These are phyloP conservation scores for Drosophila merina DNA, from an alignment of 2,888 invertebrate species.

Conservation along the genomic window DNA sequence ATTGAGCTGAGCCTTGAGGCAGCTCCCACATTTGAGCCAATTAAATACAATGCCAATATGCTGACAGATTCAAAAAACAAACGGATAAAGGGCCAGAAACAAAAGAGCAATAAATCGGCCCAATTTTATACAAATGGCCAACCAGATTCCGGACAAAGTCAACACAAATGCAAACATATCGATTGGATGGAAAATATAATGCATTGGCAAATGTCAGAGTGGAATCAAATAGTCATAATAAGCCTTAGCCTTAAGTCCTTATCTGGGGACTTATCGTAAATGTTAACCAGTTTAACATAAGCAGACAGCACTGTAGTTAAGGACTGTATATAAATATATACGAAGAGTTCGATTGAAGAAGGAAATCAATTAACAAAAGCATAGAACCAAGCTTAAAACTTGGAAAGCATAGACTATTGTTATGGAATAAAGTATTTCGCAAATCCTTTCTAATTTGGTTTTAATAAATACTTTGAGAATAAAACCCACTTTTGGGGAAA, in stretches of 20 bases:
- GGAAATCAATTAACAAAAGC: slow-evolving; percentile 23
- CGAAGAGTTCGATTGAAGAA: slow-evolving; percentile 30
- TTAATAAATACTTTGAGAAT: no score
- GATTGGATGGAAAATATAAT: no score
- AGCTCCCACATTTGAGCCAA: slow-evolving; percentile 33
- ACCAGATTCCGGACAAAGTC: slow-evolving; percentile 24
- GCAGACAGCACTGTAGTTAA: slow-evolving; percentile 10
- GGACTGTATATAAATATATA: background rate
- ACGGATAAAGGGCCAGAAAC: slow-evolving; percentile 6
- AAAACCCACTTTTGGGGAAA: background rate
- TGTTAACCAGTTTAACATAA: background rate
- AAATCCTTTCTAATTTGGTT: no score
- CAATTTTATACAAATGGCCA: slow-evolving; percentile 8
- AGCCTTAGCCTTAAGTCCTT: no score
- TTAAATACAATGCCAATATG: slow-evolving; percentile 39
- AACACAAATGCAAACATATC: slow-evolving; percentile 27
- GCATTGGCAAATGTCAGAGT: no score
- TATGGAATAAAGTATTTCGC: no score
- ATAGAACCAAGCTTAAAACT: background rate
- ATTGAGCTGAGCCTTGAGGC: slow-evolving; percentile 26
- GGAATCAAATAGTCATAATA: no score
- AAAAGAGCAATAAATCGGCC: slow-evolving; percentile 24
- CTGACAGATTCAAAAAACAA: slow-evolving; percentile 24
- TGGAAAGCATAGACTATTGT: no score
- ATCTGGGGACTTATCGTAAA: no score